Evolutionary conservation across 2,797 vertebrate species (phyloP).

Genomic region (Lepus townsendii): DNA sequence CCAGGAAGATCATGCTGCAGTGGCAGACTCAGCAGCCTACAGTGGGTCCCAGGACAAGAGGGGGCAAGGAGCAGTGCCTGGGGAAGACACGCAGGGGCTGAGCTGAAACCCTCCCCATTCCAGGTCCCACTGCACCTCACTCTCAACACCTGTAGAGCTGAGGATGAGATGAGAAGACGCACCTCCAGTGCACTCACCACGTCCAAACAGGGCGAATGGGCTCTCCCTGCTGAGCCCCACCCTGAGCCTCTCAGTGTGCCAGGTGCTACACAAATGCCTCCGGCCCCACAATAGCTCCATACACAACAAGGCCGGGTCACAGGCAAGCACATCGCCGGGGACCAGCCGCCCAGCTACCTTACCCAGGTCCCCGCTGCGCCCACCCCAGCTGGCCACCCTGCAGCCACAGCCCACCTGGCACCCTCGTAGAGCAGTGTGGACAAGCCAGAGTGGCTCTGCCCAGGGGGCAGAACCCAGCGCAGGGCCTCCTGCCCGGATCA

Average conservation of each 20-base stretch:
- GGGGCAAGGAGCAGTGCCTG: neutral
- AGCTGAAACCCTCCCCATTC: neutral
- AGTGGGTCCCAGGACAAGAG: neutral
- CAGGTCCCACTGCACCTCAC: neutral
- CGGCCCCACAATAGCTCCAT: neutral
- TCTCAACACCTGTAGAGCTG: neutral
- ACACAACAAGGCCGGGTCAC: too few relatives aligned
- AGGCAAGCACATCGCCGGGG: too few relatives aligned
- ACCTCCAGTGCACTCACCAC: neutral
- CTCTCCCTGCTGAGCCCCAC: neutral
- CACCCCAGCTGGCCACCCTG: neutral
- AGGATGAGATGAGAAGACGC: neutral
- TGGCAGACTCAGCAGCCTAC: neutral
- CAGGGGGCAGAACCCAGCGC: constrained; percentile 70
- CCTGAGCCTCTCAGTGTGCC: neutral
- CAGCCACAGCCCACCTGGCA: neutral
- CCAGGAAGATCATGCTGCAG: accelerated
- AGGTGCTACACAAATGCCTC: neutral
- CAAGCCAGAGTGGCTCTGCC: constrained; percentile 68
- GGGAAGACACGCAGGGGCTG: neutral
- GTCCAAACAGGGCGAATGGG: accelerated
- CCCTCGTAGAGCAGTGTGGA: neutral
- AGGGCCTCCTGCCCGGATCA: constrained; percentile 80
- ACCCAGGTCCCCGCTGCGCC: neutral
- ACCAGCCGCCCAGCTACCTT: neutral